Conservation (phyloP, 1,140 invertebrate genomes). For the Micrasema longulum region DNA sequence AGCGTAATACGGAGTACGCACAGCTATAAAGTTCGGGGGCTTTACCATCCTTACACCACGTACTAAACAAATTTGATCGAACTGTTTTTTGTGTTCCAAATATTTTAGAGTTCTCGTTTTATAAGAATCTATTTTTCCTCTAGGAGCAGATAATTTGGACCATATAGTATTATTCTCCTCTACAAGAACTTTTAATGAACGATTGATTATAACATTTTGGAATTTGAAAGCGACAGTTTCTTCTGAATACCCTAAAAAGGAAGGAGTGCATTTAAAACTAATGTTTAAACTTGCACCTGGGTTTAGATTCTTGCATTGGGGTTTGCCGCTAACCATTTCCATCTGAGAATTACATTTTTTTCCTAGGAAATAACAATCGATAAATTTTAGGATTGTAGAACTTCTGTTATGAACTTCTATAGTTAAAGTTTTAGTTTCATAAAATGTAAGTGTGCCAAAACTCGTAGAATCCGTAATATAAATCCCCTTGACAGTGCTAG, state of each 20-base stretch:
- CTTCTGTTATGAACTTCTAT: constrained; percentile 25
- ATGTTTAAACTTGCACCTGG: constrained; percentile 58
- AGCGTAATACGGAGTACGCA: constrained; percentile 66
- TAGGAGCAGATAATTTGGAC: background rate
- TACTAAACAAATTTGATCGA: background rate
- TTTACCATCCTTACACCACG: constrained; percentile 56
- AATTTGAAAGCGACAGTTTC: constrained; percentile 73
- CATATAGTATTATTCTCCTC: constrained; percentile 46
- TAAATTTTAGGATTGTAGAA: background rate
- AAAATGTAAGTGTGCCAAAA: constrained; percentile 59
- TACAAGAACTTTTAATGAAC: constrained; percentile 67
- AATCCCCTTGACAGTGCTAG: constrained; percentile 62
- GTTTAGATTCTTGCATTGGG: constrained; percentile 52
- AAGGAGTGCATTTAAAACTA: constrained; percentile 64
- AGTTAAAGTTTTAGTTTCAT: constrained; percentile 59
- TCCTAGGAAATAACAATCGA: constrained; percentile 54
- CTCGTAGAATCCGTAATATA: constrained; percentile 60
- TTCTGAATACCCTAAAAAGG: constrained; percentile 69
- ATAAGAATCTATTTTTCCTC: background rate
- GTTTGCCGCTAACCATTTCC: constrained; percentile 49
- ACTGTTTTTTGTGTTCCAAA: background rate
- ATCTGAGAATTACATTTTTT: constrained; percentile 60
- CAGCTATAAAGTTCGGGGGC: constrained; percentile 68
- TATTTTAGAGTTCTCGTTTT: background rate
- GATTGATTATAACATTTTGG: constrained; percentile 69